Base-by-base conservation (phyloP, 2,797 vertebrate genomes). In the Enteromius mattozi region DNA sequence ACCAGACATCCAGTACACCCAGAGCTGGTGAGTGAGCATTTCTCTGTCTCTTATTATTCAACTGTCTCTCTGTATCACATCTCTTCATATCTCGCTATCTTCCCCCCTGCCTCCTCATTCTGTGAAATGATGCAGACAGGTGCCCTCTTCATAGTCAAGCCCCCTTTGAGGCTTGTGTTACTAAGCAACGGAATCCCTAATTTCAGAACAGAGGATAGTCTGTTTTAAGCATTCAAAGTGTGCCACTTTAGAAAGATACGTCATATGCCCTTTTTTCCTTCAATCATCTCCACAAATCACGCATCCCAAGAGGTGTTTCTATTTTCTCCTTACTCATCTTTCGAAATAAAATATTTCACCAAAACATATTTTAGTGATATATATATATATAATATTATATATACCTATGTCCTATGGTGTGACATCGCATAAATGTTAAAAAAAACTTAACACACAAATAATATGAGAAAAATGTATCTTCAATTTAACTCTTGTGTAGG, bases 181-280 rank as follows among this genome's bases (percentile, higher is more conserved):
- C 94, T 94, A 94, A 93, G 95, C 90, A 95, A 95, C 95, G 80
- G 90, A 90, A 93, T 91, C 90, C 89, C 92, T 92, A 80, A 86
- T 93, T 89, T 89, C 84, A 86, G 88, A 91, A 90, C 86, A 90
- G 86, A 87, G 90, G 88, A 80, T 80, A 85, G 83, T 89, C 87
- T 84, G 90, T 93, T 84, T 91, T 88, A 87, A 87, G 90, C 86
- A 88, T 92, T 93, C 87, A 93, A 91, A 94, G 92, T 90, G 85
- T 59, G 86, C 83, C 45, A 86, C 88, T 81, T 86, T 83, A 80
- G 68, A 86, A 37, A 75, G 70, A 85, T 81, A 76, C 14, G 27
- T 74, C 71, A 80, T 69, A 45, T 63, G 49, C 65, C 35, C 42
- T 85, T 88, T 85, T 83, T 45, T 74, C 16, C 37, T 66, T 47